Conservation (phyloP, 1,140 invertebrate species). For the Eurosta solidaginis region DNA sequence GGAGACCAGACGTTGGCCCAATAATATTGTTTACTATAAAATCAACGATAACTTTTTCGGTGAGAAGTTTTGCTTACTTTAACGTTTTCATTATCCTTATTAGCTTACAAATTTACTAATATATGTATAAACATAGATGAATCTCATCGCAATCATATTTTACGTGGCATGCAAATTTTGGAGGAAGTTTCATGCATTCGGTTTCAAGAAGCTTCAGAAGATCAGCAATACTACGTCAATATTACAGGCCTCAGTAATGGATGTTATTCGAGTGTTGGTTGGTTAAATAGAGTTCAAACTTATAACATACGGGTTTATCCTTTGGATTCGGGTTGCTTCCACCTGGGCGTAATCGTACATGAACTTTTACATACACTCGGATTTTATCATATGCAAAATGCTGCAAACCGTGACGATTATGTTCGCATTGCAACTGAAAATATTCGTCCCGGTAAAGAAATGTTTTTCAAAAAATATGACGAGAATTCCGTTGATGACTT, state of each 20-base stretch:
- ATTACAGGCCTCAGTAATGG: slow-evolving; percentile 51
- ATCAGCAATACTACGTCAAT: slow-evolving; percentile 34
- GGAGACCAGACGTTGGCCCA: slow-evolving; percentile 65
- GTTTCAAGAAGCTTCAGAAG: slow-evolving; percentile 41
- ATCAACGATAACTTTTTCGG: slow-evolving; percentile 34
- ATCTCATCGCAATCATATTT: slow-evolving; percentile 42
- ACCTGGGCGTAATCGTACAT: slow-evolving; percentile 67
- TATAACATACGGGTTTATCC: slow-evolving; percentile 61
- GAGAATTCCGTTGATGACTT: slow-evolving; percentile 60
- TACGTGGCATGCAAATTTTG: slow-evolving; percentile 43
- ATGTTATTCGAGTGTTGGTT: slow-evolving; percentile 66
- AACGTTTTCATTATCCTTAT: background rate
- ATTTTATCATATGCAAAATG: slow-evolving; percentile 68
- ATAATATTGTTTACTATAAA: slow-evolving; percentile 58
- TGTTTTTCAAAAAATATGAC: slow-evolving; percentile 66
- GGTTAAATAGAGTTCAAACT: slow-evolving; percentile 61
- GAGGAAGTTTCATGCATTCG: slow-evolving; percentile 42
- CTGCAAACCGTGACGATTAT: slow-evolving; percentile 66
- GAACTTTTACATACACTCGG: slow-evolving; percentile 71
- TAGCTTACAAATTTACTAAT: background rate
- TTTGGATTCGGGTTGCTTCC: slow-evolving; percentile 62
- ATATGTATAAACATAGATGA: slow-evolving; percentile 35
- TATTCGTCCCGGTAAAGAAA: slow-evolving; percentile 63
- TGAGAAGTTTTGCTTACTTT: background rate
- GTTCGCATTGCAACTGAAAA: slow-evolving; percentile 65